Percentiles rank a stretch among this genome's conserved stretches.
Evolutionary conservation across 2,113 vertebrate species (phyloP).

Genomic region (Cephalopholis sonnerati): DNA sequence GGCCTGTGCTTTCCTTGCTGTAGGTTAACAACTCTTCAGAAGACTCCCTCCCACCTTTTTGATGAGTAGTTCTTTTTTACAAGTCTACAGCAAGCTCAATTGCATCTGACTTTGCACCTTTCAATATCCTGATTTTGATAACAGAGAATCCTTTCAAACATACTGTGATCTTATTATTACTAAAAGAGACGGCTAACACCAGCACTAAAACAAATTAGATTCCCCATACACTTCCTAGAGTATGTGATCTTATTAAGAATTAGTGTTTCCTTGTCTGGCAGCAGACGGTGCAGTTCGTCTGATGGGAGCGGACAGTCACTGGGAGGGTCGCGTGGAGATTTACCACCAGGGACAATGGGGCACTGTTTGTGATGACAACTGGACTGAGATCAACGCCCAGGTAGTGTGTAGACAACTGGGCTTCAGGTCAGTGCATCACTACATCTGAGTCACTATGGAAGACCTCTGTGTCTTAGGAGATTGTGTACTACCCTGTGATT

Average conservation of each 20-base stretch:
- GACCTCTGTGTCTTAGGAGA: not conserved
- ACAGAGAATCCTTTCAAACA: not conserved
- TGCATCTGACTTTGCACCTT: not conserved
- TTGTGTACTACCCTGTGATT: not conserved
- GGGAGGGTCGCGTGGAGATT: conserved; percentile 80
- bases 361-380: conserved; percentile 83
- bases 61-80: not conserved
- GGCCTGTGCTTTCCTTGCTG: not conserved
- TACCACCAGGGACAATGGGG: conserved; percentile 82
- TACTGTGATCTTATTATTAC: not conserved
- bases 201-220: not conserved
- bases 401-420: conserved; percentile 84
- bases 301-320: conserved; percentile 69
- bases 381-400: conserved; percentile 77
- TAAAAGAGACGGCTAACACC: not conserved
- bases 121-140: not conserved
- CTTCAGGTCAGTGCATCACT: conserved; percentile 75
- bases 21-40: not conserved
- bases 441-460: not conserved
- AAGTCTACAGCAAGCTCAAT: not conserved
- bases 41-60: not conserved
- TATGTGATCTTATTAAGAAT: not conserved
- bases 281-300: conserved; percentile 82
- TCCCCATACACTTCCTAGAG: too few species aligned
- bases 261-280: not conserved